Conservation (phyloP, 2,113 vertebrate genomes). For the Plecturocebus donacophilus region DNA sequence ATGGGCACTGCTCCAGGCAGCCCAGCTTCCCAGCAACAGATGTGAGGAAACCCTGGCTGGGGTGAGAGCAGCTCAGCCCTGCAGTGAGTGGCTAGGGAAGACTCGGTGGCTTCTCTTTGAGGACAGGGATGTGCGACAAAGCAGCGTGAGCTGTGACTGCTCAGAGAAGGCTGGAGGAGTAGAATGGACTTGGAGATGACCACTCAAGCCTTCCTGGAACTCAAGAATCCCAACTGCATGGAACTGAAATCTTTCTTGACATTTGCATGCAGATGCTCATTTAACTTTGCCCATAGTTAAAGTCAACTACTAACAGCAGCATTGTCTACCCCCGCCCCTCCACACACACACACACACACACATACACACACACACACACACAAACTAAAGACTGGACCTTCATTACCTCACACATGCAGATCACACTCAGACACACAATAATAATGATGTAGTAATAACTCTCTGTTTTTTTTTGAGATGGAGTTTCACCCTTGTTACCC, state of each 20-base stretch:
- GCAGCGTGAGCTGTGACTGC: neutral
- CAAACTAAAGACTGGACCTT: neutral
- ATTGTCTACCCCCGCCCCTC: neutral
- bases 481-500: too few relatives aligned
- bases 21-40: neutral
- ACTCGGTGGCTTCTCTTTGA: fast-evolving
- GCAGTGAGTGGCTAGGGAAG: neutral
- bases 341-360: neutral
- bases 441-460: neutral
- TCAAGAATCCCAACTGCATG: neutral
- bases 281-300: neutral
- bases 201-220: neutral
- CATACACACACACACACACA: fast-evolving
- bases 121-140: neutral
- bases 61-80: too few relatives aligned
- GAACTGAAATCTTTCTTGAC: neutral
- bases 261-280: neutral
- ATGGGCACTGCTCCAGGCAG: neutral
- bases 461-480: too few relatives aligned
- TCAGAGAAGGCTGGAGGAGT: neutral
- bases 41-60: fast-evolving
- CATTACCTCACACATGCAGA: neutral
- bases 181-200: neutral
- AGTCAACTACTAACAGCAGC: neutral
- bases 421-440: neutral